Conservation (phyloP, 1,140 invertebrate species). For the Drosophila arizonae region DNA sequence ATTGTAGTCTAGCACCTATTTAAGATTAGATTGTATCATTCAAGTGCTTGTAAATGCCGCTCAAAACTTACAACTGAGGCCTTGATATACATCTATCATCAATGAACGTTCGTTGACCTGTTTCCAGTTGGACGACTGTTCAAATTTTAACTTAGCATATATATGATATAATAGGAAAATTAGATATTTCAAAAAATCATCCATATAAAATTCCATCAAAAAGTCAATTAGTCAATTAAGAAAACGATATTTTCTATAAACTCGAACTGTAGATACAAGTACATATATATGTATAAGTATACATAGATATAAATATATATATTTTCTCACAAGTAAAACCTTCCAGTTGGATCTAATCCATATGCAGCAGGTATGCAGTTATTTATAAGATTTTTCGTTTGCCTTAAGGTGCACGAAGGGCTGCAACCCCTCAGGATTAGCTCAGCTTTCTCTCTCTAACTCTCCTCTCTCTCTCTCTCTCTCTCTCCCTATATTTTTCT, state of each 20-base stretch:
- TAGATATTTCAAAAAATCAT: no score
- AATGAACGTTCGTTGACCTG: conserved; percentile 37
- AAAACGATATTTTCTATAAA: no score
- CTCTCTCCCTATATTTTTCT: background rate
- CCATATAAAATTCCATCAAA: no score
- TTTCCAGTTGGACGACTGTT: background rate
- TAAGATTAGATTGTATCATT: background rate
- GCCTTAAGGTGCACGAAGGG: background rate
- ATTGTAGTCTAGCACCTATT: background rate
- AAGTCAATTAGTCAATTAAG: no score
- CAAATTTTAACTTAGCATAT: no score
- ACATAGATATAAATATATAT: no score
- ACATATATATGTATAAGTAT: no score
- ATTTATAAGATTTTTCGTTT: background rate
- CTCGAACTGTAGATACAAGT: no score
- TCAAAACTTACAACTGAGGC: background rate
- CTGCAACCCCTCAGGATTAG: conserved; percentile 19
- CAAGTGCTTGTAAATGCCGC: conserved; percentile 5
- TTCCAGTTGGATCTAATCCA: background rate
- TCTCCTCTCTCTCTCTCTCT: background rate
- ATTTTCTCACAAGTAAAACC: no score
- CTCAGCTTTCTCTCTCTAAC: background rate
- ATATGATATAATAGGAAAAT: no score
- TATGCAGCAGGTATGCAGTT: conserved; percentile 14
- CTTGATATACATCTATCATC: conserved; percentile 4